Evolutionary conservation across 2,888 invertebrate species (phyloP).

Genomic region (Synanthedon andrenaeformis): DNA sequence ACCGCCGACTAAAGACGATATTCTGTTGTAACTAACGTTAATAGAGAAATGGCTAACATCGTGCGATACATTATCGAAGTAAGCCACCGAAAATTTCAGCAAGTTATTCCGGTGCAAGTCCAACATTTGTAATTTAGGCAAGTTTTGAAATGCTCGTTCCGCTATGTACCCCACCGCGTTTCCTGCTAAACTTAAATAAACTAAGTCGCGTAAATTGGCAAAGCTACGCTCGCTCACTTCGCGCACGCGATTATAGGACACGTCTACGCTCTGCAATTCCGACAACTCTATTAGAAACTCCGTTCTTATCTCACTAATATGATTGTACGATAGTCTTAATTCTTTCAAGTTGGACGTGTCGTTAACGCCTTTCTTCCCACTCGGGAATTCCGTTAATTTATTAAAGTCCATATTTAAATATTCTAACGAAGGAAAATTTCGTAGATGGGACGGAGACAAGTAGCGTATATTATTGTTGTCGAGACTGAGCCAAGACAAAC

Average conservation of each 20-base stretch:
- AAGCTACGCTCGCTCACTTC: conserved; percentile 75
- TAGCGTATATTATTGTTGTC: conserved; percentile 82
- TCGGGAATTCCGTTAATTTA: conserved; percentile 76
- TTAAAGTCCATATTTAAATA: conserved; percentile 89
- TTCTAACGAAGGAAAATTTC: conserved; percentile 74
- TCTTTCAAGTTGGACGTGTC: conserved; percentile 78
- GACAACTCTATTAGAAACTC: conserved; percentile 75
- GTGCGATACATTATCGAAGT: conserved; percentile 74
- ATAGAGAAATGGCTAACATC: conserved; percentile 72
- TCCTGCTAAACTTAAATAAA: conserved; percentile 80
- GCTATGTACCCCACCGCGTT: conserved; percentile 77
- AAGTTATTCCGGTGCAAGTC: conserved; percentile 82
- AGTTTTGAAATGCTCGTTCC: conserved; percentile 75
- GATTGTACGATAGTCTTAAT: conserved; percentile 83
- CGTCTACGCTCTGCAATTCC: conserved; percentile 77
- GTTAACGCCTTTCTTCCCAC: conserved; percentile 34
- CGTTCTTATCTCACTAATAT: conserved; percentile 73
- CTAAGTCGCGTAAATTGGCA: conserved; percentile 75
- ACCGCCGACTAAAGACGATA: conserved; percentile 35
- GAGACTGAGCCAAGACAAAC: conserved; percentile 81
- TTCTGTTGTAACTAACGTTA: conserved; percentile 78
- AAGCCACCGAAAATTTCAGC: conserved; percentile 71
- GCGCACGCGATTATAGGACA: conserved; percentile 79
- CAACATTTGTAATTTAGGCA: conserved; percentile 77
- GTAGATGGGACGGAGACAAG: conserved; percentile 73